Evolutionary conservation across 2,113 vertebrate genomes (phyloP).

Genomic region (Etheostoma spectabile): DNA sequence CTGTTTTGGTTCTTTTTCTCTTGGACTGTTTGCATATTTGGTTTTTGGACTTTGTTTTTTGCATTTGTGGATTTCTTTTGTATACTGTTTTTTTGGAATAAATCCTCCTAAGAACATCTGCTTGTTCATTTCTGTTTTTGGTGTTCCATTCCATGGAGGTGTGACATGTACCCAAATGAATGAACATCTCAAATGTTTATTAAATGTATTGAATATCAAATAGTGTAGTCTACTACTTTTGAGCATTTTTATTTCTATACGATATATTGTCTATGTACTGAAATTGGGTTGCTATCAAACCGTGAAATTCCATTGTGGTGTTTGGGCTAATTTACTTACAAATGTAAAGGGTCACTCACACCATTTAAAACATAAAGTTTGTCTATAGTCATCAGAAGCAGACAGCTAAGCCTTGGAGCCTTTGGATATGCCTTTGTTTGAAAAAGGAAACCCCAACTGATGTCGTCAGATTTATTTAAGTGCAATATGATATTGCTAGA

Average conservation of each 20-base stretch:
- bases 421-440: background rate
- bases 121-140: too few species aligned
- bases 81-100: too few species aligned
- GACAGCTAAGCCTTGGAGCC: background rate
- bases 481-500: background rate
- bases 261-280: too few species aligned
- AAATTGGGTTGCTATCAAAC: background rate
- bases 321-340: background rate
- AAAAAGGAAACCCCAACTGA: background rate
- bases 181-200: background rate
- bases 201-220: too few species aligned
- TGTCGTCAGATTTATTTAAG: background rate
- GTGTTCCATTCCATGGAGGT: too few species aligned
- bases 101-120: too few species aligned
- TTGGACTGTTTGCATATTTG: too few species aligned
- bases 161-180: background rate
- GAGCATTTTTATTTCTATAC: background rate
- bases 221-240: background rate
- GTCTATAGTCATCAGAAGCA: background rate
- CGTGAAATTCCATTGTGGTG: background rate
- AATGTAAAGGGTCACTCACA: background rate
- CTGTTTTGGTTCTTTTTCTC: too few species aligned
- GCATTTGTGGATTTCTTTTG: too few species aligned
- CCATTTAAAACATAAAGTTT: background rate
- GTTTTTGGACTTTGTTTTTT: too few species aligned